A percentile compares a stretch with the other conserved stretches of the same genome.
These are phyloP conservation scores for Scolopax rusticola DNA, from an alignment of 2,797 vertebrate genomes.

Conservation along the genomic window DNA sequence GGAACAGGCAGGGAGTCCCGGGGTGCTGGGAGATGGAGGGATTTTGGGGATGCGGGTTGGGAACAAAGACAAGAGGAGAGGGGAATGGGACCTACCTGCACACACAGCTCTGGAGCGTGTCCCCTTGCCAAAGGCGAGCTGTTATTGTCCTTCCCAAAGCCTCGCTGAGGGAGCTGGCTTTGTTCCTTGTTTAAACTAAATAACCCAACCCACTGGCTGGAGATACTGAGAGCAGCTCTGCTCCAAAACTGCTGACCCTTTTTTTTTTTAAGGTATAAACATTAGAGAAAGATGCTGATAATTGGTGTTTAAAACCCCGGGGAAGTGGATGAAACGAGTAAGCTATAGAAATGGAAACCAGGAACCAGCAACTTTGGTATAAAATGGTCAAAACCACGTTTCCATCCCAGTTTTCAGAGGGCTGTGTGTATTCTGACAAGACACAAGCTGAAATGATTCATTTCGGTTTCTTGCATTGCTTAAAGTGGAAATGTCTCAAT, in stretches of 20 bases:
- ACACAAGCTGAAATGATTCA: slow-evolving; percentile 13
- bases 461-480: slow-evolving; percentile 22
- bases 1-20: fast-evolving
- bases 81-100: fast-evolving
- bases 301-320: not conserved
- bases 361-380: not conserved
- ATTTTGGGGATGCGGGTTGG: not conserved
- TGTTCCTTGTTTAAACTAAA: not conserved
- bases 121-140: not conserved
- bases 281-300: not conserved
- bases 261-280: not conserved
- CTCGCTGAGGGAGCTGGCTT: not conserved
- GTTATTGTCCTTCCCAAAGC: not conserved
- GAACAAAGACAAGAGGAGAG: fast-evolving
- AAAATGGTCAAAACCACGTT: not conserved
- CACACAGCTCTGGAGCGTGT: fast-evolving
- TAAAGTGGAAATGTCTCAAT: slow-evolving; percentile 26
- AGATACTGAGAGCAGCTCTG: not conserved
- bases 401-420: not conserved
- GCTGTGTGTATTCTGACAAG: slow-evolving; percentile 16
- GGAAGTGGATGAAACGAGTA: not conserved
- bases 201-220: not conserved
- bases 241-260: not conserved
- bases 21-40: not conserved
- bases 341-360: not conserved